Evolutionary conservation across 2,888 invertebrate genomes (phyloP).

Genomic region (Linyphia triangularis): DNA sequence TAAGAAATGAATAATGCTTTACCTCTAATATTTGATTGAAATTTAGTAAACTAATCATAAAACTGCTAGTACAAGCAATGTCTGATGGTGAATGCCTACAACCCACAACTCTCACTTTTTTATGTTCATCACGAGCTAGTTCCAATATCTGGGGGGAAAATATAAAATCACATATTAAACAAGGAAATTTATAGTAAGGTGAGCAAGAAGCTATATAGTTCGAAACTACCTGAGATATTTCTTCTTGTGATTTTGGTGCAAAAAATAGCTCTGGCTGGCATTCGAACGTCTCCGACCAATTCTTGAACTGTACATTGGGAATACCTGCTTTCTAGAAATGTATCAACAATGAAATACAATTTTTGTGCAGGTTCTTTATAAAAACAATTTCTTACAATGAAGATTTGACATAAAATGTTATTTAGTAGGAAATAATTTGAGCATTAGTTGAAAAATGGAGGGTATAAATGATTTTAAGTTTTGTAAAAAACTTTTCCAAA

Average conservation of each 20-base stretch:
- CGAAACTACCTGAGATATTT: slow-evolving; percentile 77
- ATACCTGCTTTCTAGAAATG: slow-evolving; percentile 70
- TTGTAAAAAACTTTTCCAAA: no score
- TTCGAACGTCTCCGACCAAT: slow-evolving; percentile 80
- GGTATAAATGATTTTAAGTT: no score
- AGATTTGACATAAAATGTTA: neutral
- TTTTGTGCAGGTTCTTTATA: neutral
- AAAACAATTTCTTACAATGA: neutral
- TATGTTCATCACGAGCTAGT: slow-evolving; percentile 77
- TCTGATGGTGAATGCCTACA: slow-evolving; percentile 80
- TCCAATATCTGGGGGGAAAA: slow-evolving; percentile 77
- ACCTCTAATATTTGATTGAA: slow-evolving; percentile 79
- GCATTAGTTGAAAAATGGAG: no score
- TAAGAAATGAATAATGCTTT: neutral
- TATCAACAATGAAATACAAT: neutral
- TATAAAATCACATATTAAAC: neutral
- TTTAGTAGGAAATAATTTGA: neutral
- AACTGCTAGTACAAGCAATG: slow-evolving; percentile 79
- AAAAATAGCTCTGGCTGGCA: slow-evolving; percentile 79
- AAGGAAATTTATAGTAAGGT: neutral
- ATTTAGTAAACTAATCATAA: slow-evolving; percentile 78
- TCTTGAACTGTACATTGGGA: slow-evolving; percentile 77
- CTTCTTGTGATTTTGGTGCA: slow-evolving; percentile 78
- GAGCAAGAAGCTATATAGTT: neutral
- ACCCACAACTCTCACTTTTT: slow-evolving; percentile 79